Evolutionary conservation across 2,113 vertebrate species (phyloP).

Genomic region (Copsychus sechellarum): DNA sequence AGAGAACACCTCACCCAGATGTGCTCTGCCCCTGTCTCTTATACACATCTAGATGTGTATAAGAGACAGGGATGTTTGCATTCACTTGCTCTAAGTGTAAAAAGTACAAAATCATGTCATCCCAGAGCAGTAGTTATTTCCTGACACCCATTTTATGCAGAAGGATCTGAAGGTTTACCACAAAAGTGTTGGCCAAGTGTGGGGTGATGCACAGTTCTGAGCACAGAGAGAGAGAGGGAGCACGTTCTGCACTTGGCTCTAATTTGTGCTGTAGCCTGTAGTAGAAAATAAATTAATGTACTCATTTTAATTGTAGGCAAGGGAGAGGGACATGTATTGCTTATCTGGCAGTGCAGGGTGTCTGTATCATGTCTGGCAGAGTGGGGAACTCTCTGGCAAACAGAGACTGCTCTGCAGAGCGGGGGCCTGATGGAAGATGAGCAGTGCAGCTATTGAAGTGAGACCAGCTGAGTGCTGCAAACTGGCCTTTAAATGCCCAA

Average conservation of each 20-base stretch:
- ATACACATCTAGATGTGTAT: too few relatives aligned
- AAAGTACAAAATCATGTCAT: neutral
- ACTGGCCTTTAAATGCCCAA: neutral
- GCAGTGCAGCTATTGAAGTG: neutral
- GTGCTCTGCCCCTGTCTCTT: neutral
- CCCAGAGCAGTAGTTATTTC: neutral
- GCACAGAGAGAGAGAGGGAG: too few relatives aligned
- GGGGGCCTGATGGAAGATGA: neutral
- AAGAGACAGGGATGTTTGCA: neutral
- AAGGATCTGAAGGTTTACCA: neutral
- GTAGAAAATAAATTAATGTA: neutral
- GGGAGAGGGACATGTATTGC: neutral
- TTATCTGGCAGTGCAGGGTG: neutral
- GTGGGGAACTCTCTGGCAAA: neutral
- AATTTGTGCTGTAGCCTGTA: neutral
- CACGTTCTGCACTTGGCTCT: too few relatives aligned
- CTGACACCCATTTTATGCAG: neutral
- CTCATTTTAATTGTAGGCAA: neutral
- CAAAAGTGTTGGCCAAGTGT: fast-evolving
- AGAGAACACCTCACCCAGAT: neutral
- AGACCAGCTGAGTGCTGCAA: neutral
- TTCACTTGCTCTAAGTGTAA: neutral
- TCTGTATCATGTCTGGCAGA: neutral
- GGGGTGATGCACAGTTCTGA: fast-evolving
- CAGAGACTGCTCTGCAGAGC: neutral